Evolutionary conservation across 2,797 vertebrate species (phyloP).

Genomic region (Sylvilagus floridanus): DNA sequence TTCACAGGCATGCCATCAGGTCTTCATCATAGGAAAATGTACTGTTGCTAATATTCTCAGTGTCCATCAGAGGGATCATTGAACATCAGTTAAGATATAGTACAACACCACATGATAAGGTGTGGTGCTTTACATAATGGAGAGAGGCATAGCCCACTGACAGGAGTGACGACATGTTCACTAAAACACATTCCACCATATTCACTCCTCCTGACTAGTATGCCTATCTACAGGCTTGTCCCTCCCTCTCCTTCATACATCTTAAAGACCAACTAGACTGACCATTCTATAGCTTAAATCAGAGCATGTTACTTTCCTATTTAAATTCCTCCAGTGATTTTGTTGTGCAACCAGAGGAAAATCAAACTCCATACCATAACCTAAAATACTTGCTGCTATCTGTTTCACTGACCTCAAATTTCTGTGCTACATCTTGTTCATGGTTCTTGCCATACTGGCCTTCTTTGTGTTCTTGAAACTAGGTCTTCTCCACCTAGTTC

Average conservation of each 20-base stretch:
- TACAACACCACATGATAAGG: neutral
- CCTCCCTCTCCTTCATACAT: neutral
- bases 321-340: slow-evolving; percentile 8
- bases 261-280: neutral
- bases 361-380: neutral
- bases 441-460: neutral
- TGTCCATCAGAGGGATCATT: neutral
- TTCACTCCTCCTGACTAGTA: neutral
- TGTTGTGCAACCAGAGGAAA: neutral
- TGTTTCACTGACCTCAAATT: neutral
- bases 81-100: neutral
- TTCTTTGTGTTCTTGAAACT: neutral
- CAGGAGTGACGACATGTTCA: neutral
- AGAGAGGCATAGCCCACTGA: neutral
- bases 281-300: neutral
- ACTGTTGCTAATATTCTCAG: neutral
- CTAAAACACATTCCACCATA: neutral
- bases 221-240: neutral
- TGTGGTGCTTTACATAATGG: neutral
- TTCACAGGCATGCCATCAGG: neutral
- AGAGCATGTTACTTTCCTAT: neutral
- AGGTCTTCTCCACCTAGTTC: neutral
- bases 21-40: neutral
- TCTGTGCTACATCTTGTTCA: neutral
- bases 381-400: neutral